A percentile compares a stretch with the other conserved stretches of the same genome.
Conservation (phyloP, 2,888 invertebrate genomes). For the Dryococelus australis region DNA sequence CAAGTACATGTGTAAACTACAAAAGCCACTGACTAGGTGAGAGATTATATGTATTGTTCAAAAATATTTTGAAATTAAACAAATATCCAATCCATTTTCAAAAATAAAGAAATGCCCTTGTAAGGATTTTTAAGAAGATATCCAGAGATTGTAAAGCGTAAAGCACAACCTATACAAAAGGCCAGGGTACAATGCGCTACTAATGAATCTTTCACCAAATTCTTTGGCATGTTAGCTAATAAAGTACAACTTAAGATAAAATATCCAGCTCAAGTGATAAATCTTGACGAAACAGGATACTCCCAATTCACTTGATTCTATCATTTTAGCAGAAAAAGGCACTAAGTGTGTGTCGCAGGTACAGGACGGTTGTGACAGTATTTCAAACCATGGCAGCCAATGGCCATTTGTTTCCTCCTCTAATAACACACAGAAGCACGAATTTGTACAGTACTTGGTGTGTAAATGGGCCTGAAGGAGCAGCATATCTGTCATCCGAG, state of each 20-base stretch:
- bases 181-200: background rate
- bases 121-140: background rate
- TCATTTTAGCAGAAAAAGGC: background rate
- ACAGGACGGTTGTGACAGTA: background rate
- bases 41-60: background rate
- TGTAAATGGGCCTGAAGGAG: background rate
- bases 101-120: background rate
- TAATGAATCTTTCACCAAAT: background rate
- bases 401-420: background rate
- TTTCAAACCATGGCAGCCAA: background rate
- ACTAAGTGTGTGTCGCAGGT: too few relatives aligned
- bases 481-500: background rate
- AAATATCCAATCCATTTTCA: conserved; percentile 12
- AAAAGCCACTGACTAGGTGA: too few relatives aligned
- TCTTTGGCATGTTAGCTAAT: too few relatives aligned
- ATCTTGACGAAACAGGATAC: conserved; percentile 4
- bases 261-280: background rate
- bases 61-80: background rate
- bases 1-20: too few relatives aligned
- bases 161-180: background rate
- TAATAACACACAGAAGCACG: background rate
- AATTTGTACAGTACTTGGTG: background rate
- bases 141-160: background rate
- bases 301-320: background rate
- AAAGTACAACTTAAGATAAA: too few relatives aligned